phyloP scores from a whole-genome alignment of 2,888 invertebrate species.

The Elegia similella region DNA sequence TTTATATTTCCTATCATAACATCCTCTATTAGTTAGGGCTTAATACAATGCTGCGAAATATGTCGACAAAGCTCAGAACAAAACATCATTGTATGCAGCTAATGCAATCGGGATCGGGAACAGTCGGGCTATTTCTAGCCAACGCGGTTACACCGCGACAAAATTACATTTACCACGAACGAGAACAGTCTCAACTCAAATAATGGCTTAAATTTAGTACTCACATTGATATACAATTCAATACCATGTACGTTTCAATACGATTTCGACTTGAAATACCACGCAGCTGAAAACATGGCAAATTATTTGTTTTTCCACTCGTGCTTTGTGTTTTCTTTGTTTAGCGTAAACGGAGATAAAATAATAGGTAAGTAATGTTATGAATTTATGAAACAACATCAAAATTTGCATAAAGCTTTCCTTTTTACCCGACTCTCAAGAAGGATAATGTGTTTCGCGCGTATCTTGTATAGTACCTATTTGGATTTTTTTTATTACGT shows the following conservation, averaged over 20 bases:
- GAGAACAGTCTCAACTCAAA: conserved; percentile 27
- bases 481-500: too few species aligned
- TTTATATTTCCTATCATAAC: too few species aligned
- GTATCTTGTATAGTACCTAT: too few species aligned
- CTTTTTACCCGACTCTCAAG: too few species aligned
- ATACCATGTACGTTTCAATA: conserved; percentile 1
- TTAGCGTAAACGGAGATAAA: conserved; percentile 35
- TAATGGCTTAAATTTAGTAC: conserved; percentile 13
- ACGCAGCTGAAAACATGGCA: conserved; percentile 19
- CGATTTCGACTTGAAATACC: background rate
- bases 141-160: conserved; percentile 36
- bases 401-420: background rate
- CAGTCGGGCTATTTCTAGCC: conserved; percentile 44
- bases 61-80: background rate
- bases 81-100: conserved; percentile 23
- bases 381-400: background rate
- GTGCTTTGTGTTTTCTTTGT: conserved; percentile 28
- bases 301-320: conserved; percentile 24
- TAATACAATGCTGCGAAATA: background rate
- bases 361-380: conserved; percentile 37
- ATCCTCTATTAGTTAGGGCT: background rate
- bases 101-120: conserved; percentile 36
- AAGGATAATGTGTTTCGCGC: too few species aligned
- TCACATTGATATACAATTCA: conserved; percentile 4
- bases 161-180: conserved; percentile 34